Percentiles rank a stretch among this genome's conserved stretches.
Conservation (phyloP, 2,797 vertebrate species). For the Amphiprion clarkii region DNA sequence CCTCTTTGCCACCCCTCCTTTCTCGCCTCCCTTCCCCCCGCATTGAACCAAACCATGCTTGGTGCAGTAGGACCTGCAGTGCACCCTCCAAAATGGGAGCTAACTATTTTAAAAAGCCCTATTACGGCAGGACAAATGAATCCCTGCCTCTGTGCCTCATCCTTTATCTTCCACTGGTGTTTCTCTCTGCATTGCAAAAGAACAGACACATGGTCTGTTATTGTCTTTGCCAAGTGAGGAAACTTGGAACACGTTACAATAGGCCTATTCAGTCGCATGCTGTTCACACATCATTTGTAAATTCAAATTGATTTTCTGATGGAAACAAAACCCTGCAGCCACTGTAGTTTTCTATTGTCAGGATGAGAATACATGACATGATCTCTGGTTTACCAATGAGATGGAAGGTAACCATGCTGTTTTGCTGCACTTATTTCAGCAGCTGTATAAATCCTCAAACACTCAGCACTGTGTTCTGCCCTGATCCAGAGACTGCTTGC, state of each 20-base stretch:
- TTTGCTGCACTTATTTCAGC: conserved; percentile 25
- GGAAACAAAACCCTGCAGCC: background rate
- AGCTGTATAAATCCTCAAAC: conserved; percentile 29
- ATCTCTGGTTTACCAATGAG: conserved; percentile 14
- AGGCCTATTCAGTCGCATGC: conserved; percentile 2
- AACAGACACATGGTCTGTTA: conserved; percentile 26
- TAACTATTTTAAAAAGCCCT: conserved; percentile 8
- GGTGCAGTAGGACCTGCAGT: conserved; percentile 86
- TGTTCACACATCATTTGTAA: background rate
- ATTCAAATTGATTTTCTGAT: background rate
- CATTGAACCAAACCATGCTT: conserved; percentile 85
- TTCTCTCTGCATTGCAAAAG: conserved; percentile 13
- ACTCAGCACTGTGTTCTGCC: conserved; percentile 17
- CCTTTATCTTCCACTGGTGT: conserved; percentile 17
- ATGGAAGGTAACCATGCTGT: conserved; percentile 1
- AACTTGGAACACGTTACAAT: conserved; percentile 20
- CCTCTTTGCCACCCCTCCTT: conserved; percentile 68
- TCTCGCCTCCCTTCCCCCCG: conserved; percentile 69
- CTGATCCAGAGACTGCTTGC: conserved; percentile 65
- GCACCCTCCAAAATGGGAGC: conserved; percentile 71
- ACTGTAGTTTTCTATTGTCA: background rate
- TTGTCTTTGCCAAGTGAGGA: conserved; percentile 13
- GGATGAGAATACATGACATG: background rate
- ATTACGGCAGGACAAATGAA: conserved; percentile 33
- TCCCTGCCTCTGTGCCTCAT: conserved; percentile 19